Conservation (phyloP, 2,113 vertebrate species). For the Chloropsis hardwickii region DNA sequence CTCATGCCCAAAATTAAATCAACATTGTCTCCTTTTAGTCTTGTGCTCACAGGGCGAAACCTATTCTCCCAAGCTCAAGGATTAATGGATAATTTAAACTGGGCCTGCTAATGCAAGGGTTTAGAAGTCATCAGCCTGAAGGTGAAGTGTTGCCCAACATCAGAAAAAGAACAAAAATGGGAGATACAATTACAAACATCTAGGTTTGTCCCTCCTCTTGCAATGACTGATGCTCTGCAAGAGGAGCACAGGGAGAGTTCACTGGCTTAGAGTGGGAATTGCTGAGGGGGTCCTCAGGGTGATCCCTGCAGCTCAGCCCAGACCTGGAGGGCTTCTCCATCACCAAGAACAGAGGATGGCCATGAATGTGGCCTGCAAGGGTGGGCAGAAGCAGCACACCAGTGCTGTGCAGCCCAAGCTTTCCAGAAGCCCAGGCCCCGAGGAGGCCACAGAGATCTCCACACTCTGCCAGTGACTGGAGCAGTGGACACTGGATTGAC, state of each 20-base stretch:
- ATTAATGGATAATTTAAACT: not conserved
- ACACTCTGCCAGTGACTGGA: rapidly evolving
- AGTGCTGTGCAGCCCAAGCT: not conserved
- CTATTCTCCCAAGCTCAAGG: not conserved
- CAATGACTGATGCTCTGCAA: not conserved
- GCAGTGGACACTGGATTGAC: rapidly evolving
- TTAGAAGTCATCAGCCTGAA: not conserved
- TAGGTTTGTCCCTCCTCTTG: not conserved
- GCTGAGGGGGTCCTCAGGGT: rapidly evolving
- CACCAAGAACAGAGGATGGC: not conserved
- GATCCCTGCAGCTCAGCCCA: not conserved
- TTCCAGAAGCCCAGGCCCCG: not conserved
- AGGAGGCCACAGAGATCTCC: not conserved
- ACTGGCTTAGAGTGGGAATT: rapidly evolving
- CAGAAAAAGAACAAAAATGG: not conserved
- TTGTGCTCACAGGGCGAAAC: not conserved
- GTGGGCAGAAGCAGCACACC: not conserved
- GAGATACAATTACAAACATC: not conserved
- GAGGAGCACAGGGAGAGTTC: not conserved
- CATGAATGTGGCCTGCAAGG: rapidly evolving
- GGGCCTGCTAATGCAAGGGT: not conserved
- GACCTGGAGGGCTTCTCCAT: not conserved
- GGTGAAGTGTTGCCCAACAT: not conserved
- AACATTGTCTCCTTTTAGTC: conserved; percentile 2
- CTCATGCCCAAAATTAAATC: conserved; percentile 28